These are phyloP conservation scores for Melieria picta DNA, from an alignment of 2,888 invertebrate genomes.

Conservation along the genomic window DNA sequence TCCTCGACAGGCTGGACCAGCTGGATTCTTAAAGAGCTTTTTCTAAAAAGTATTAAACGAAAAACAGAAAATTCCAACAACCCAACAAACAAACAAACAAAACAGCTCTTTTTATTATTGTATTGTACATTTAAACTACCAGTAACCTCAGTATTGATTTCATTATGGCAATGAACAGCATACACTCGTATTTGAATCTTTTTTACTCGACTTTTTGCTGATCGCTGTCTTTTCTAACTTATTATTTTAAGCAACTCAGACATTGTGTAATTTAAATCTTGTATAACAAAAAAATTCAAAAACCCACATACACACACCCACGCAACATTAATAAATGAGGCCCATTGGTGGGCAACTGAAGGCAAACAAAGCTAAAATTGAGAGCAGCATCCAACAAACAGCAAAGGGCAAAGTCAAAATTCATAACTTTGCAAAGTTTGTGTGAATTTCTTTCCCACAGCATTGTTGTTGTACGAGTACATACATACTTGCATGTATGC, in stretches of 20 bases:
- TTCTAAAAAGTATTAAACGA: conserved; percentile 73
- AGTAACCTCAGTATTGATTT: conserved; percentile 37
- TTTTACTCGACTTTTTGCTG: conserved; percentile 32
- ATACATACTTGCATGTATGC: neutral
- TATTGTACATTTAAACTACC: conserved; percentile 32
- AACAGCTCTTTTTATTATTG: conserved; percentile 18
- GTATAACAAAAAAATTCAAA: neutral
- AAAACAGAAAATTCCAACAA: conserved; percentile 31
- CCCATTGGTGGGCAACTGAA: too few species aligned
- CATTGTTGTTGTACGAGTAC: neutral
- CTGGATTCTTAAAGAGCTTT: conserved; percentile 95
- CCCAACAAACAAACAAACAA: conserved; percentile 39
- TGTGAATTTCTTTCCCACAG: neutral
- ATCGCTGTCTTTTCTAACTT: conserved; percentile 27
- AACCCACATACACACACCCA: too few species aligned
- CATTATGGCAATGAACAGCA: conserved; percentile 25
- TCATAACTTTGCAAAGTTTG: neutral
- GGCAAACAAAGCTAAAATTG: too few species aligned
- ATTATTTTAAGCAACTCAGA: neutral
- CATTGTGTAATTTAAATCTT: neutral
- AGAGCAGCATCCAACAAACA: too few species aligned
- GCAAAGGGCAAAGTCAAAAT: neutral
- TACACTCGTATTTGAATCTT: conserved; percentile 24
- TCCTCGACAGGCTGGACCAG: conserved; percentile 81
- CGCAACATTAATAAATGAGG: too few species aligned